Percentiles rank a stretch among this genome's conserved stretches.
Conservation (phyloP, 2,113 vertebrate species). For the Zosterops borbonicus region DNA sequence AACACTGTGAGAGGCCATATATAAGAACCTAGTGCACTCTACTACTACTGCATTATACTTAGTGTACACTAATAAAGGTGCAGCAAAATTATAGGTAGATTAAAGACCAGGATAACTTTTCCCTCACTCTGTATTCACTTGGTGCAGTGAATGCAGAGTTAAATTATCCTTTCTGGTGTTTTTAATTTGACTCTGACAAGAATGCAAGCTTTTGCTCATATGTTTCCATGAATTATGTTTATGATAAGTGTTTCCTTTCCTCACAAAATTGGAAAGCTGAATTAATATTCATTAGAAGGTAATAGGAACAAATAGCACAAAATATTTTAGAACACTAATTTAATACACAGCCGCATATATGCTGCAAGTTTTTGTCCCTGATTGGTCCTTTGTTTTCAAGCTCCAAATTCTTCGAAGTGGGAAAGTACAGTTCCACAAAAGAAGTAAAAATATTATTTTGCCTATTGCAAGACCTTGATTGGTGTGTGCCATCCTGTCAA, state of each 20-base stretch:
- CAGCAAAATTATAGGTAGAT: background rate
- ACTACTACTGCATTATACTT: background rate
- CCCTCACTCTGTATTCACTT: background rate
- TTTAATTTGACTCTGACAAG: constrained; percentile 25
- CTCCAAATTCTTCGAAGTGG: background rate
- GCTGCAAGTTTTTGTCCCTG: background rate
- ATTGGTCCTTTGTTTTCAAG: background rate
- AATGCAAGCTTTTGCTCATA: background rate
- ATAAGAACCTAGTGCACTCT: background rate
- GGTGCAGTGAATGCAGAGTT: background rate
- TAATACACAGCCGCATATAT: background rate
- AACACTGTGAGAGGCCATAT: background rate
- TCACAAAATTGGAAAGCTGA: background rate
- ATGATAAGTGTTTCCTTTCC: background rate
- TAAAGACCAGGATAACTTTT: background rate
- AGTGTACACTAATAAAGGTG: background rate
- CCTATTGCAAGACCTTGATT: background rate
- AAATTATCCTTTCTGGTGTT: constrained; percentile 36
- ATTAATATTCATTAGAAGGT: constrained; percentile 11
- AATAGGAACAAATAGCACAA: background rate
- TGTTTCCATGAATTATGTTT: background rate
- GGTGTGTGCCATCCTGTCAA: background rate
- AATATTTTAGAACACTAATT: background rate
- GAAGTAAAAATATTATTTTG: background rate
- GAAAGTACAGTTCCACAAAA: background rate